Conservation (phyloP, 92 coral and sea anemone species). For the Parazoanthus atlanticus region DNA sequence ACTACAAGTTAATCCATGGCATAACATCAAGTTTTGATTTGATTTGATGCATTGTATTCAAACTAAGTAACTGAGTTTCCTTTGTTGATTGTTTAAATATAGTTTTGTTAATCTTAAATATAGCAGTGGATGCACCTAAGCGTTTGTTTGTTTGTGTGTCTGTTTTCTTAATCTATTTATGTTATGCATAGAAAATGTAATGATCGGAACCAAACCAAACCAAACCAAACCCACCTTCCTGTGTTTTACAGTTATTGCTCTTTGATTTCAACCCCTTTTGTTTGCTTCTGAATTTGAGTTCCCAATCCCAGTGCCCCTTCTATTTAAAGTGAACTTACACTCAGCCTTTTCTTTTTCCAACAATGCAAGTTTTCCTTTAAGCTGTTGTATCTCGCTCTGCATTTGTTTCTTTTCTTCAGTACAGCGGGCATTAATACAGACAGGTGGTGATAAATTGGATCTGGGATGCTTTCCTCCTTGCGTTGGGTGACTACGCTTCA, state of each 20-base stretch:
- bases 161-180: no score
- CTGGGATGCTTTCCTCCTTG: constrained; percentile 6
- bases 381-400: background rate
- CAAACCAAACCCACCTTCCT: no score
- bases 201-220: constrained; percentile 3
- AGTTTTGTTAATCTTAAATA: no score
- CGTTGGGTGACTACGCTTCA: background rate
- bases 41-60: background rate
- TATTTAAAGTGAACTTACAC: constrained; percentile 5
- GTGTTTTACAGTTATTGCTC: constrained; percentile 6
- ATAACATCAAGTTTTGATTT: background rate
- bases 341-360: constrained; percentile 18
- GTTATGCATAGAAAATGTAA: no score
- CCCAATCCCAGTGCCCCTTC: constrained; percentile 3
- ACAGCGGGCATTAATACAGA: constrained; percentile 1
- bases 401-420: background rate
- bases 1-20: background rate
- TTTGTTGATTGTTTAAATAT: no score
- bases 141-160: no score
- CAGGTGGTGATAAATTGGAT: background rate
- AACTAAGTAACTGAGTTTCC: no score
- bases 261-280: constrained; percentile 16
- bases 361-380: constrained; percentile 9
- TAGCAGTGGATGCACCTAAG: no score
- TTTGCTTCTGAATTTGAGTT: constrained; percentile 4